phyloP scores from a whole-genome alignment of 2,888 invertebrate species.

The Periphyllus acericola region DNA sequence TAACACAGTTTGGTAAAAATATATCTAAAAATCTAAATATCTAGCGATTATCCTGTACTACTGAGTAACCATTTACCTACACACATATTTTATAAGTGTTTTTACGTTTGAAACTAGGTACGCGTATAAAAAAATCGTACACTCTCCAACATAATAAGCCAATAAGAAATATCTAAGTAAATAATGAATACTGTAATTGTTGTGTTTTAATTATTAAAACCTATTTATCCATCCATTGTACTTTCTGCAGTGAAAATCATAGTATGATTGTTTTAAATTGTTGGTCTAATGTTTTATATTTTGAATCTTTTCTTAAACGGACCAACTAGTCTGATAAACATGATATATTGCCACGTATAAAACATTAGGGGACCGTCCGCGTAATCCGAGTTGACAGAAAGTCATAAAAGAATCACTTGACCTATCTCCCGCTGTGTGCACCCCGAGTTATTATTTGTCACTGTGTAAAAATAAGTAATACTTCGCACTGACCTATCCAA shows the following conservation, averaged over 20 bases:
- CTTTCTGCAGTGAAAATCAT: too few relatives aligned
- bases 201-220: background rate
- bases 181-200: background rate
- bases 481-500: background rate
- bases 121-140: too few relatives aligned
- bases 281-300: background rate
- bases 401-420: conserved; percentile 20
- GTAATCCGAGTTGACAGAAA: conserved; percentile 11
- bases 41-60: too few relatives aligned
- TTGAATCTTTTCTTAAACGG: background rate
- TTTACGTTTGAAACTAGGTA: too few relatives aligned
- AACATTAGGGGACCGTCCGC: background rate
- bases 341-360: background rate
- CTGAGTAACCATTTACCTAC: too few relatives aligned
- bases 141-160: too few relatives aligned
- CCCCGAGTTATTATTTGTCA: background rate
- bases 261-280: too few relatives aligned
- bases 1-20: too few relatives aligned
- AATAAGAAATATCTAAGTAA: too few relatives aligned
- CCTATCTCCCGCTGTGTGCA: background rate
- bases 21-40: too few relatives aligned
- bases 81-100: too few relatives aligned
- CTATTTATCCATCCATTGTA: too few relatives aligned
- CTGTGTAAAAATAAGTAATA: background rate
- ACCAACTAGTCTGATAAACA: background rate